These are phyloP conservation scores for Lithophane ornitopus DNA, from an alignment of 2,888 invertebrate species.

Conservation along the genomic window DNA sequence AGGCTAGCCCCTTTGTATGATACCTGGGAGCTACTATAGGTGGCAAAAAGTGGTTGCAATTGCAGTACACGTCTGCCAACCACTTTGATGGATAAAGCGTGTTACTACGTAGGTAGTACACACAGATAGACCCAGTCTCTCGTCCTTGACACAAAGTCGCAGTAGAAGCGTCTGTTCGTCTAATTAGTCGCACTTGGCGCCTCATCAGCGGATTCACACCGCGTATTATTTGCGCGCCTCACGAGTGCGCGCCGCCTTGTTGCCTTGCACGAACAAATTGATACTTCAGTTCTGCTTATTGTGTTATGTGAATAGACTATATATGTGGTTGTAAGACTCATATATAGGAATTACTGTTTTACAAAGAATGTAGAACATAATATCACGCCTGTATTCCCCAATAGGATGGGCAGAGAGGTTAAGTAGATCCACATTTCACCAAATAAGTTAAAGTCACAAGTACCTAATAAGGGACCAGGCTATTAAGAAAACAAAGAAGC, in stretches of 20 bases:
- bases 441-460: too few relatives aligned
- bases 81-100: not conserved
- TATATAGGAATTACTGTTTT: not conserved
- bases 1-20: not conserved
- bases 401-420: not conserved
- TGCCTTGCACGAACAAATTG: conserved; percentile 4
- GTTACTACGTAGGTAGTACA: not conserved
- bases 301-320: not conserved
- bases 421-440: too few relatives aligned
- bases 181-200: conserved; percentile 53
- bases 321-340: not conserved
- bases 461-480: not conserved
- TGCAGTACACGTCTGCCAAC: not conserved
- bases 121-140: not conserved
- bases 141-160: conserved; percentile 16
- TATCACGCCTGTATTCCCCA: not conserved
- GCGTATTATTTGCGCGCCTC: conserved; percentile 38
- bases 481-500: not conserved
- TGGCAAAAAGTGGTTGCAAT: not conserved
- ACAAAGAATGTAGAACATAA: not conserved
- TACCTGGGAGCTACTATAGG: not conserved
- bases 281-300: conserved; percentile 28
- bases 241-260: conserved; percentile 3
- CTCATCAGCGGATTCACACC: conserved; percentile 44
- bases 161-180: conserved; percentile 16